phyloP scores from a whole-genome alignment of 1,140 invertebrate genomes.

The Orius insidiosus region DNA sequence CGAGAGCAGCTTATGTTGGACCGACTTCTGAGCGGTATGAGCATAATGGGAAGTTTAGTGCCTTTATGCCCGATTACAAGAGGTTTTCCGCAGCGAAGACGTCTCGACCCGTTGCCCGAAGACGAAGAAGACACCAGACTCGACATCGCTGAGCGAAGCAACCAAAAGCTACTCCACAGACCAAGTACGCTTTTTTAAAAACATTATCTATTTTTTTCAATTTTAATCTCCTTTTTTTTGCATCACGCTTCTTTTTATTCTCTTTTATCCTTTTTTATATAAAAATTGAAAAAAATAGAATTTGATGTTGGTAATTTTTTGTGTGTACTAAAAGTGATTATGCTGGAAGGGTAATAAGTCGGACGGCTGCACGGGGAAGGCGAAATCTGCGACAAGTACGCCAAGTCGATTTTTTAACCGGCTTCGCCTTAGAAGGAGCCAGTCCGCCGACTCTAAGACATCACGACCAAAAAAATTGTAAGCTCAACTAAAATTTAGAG shows the following conservation, averaged over 20 bases:
- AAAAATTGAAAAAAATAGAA: constrained; percentile 2
- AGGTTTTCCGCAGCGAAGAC: constrained; percentile 16
- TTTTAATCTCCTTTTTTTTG: constrained; percentile 11
- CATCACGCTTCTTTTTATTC: neutral
- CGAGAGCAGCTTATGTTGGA: constrained; percentile 20
- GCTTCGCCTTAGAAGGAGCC: constrained; percentile 17
- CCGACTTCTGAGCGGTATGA: constrained; percentile 17
- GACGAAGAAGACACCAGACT: constrained; percentile 19
- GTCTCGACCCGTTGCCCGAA: constrained; percentile 19
- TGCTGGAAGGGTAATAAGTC: constrained; percentile 19
- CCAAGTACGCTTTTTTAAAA: constrained; percentile 13
- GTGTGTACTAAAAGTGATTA: constrained; percentile 12
- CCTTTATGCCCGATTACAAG: constrained; percentile 11
- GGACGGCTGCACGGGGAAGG: constrained; percentile 16
- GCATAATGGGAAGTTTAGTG: constrained; percentile 9
- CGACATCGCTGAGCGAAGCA: constrained; percentile 17
- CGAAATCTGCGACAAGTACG: constrained; percentile 17
- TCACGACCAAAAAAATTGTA: constrained; percentile 18
- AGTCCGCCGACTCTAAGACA: constrained; percentile 19
- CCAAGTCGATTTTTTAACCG: constrained; percentile 18
- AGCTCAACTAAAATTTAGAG: constrained; percentile 7
- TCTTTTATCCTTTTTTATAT: neutral
- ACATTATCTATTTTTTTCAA: neutral
- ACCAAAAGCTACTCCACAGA: constrained; percentile 19
- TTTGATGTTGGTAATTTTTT: constrained; percentile 3